Conservation (phyloP, 2,797 vertebrate genomes). For the Amazona ochrocephala region DNA sequence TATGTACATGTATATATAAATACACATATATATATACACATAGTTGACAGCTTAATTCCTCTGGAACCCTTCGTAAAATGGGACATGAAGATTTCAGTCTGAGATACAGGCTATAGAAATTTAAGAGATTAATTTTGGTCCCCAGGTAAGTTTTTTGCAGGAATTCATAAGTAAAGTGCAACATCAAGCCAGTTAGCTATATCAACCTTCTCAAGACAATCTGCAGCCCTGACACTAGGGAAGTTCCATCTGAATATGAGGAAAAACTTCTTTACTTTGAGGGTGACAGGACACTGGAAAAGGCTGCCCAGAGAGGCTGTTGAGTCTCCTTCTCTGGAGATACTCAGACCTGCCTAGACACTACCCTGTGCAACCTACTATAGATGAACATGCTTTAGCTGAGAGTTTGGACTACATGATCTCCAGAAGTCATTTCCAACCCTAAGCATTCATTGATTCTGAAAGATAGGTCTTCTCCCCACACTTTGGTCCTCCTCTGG, state of each 20-base stretch:
- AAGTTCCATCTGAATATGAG: not conserved
- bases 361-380: not conserved
- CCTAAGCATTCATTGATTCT: not conserved
- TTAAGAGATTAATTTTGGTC: not conserved
- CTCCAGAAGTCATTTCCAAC: not conserved
- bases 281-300: not conserved
- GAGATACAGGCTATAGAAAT: not conserved
- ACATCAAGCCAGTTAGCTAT: not conserved
- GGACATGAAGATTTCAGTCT: not conserved
- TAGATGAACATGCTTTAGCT: not conserved
- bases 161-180: not conserved
- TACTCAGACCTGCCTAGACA: not conserved
- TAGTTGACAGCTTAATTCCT: not conserved
- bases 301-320: not conserved
- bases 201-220: not conserved
- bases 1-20: fast-evolving
- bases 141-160: not conserved
- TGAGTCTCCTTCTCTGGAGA: not conserved
- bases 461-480: not conserved
- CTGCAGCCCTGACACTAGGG: not conserved
- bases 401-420: not conserved
- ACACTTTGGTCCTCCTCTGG: not conserved
- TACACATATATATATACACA: not conserved
- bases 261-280: not conserved
- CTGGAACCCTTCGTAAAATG: not conserved